Evolutionary conservation across 2,797 vertebrate species (phyloP).

Genomic region (Schizothorax lantsangensis): DNA sequence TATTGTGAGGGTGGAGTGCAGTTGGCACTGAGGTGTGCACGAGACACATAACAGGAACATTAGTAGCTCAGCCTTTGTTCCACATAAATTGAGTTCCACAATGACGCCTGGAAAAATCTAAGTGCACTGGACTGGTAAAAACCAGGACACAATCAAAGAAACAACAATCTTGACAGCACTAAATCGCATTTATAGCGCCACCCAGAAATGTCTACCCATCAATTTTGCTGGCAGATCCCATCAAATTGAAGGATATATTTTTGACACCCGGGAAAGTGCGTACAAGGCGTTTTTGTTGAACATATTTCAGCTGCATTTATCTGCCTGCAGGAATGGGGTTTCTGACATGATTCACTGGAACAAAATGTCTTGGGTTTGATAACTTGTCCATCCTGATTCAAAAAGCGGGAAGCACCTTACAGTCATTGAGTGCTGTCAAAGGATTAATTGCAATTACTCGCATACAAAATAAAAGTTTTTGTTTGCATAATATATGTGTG

Average conservation of each 20-base stretch:
- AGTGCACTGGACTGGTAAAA: slow-evolving; percentile 12
- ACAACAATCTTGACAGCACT: slow-evolving; percentile 26
- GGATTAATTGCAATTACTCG: no score
- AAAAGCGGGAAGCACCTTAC: not conserved
- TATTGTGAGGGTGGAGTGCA: not conserved
- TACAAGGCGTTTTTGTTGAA: slow-evolving; percentile 5
- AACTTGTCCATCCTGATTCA: not conserved
- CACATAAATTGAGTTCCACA: slow-evolving; percentile 3
- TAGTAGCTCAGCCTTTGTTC: slow-evolving; percentile 11
- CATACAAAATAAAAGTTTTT: no score
- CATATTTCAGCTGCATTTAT: slow-evolving; percentile 40
- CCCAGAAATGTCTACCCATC: slow-evolving; percentile 5
- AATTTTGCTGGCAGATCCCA: slow-evolving; percentile 30
- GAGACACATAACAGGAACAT: not conserved
- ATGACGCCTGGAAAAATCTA: not conserved
- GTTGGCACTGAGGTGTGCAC: not conserved
- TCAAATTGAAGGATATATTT: slow-evolving; percentile 47
- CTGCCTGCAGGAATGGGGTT: slow-evolving; percentile 2
- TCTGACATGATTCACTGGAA: slow-evolving; percentile 17
- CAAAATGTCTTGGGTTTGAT: slow-evolving; percentile 30
- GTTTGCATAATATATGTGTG: no score
- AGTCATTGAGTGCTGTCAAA: not conserved
- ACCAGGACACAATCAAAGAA: slow-evolving; percentile 30
- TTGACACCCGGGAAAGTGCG: not conserved
- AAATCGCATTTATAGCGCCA: slow-evolving; percentile 39